phyloP scores from a whole-genome alignment of 2,797 vertebrate genomes.

The Microchirus variegatus region DNA sequence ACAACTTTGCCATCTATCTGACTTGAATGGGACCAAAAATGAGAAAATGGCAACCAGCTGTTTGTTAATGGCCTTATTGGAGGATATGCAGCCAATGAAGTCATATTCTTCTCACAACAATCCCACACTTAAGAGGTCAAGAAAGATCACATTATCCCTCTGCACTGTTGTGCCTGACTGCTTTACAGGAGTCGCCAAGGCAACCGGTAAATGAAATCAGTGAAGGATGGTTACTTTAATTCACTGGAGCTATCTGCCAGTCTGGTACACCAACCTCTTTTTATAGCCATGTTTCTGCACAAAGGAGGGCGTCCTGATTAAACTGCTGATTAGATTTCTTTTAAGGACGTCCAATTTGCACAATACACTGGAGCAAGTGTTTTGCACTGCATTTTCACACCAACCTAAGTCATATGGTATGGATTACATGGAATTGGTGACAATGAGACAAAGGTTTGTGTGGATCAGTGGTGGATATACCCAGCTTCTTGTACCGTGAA shows the following conservation, averaged over 20 bases:
- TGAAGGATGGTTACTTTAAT: constrained; percentile 72
- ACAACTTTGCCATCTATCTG: background rate
- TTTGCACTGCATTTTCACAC: constrained; percentile 12
- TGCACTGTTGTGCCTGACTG: constrained; percentile 68
- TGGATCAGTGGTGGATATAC: background rate
- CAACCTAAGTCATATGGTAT: background rate
- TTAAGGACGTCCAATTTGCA: constrained; percentile 36
- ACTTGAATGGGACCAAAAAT: constrained; percentile 8
- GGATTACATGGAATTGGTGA: constrained; percentile 2
- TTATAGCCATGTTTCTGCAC: constrained; percentile 47
- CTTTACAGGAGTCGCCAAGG: constrained; percentile 76
- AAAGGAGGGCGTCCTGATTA: constrained; percentile 47
- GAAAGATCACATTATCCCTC: constrained; percentile 71
- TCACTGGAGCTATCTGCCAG: constrained; percentile 66
- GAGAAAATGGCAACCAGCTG: constrained; percentile 24
- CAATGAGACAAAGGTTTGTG: background rate
- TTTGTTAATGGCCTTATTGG: constrained; percentile 52
- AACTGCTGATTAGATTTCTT: constrained; percentile 60
- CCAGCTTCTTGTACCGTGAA: background rate
- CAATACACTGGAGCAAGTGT: constrained; percentile 13
- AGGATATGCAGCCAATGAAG: constrained; percentile 60
- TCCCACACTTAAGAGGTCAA: constrained; percentile 70
- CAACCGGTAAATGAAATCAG: constrained; percentile 78
- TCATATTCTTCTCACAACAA: constrained; percentile 63
- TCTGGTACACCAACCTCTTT: constrained; percentile 58